A percentile compares a stretch with the other conserved stretches of the same genome.
These are phyloP conservation scores for Halcyon smyrnensis DNA, from an alignment of 2,797 vertebrate genomes.

Conservation along the genomic window DNA sequence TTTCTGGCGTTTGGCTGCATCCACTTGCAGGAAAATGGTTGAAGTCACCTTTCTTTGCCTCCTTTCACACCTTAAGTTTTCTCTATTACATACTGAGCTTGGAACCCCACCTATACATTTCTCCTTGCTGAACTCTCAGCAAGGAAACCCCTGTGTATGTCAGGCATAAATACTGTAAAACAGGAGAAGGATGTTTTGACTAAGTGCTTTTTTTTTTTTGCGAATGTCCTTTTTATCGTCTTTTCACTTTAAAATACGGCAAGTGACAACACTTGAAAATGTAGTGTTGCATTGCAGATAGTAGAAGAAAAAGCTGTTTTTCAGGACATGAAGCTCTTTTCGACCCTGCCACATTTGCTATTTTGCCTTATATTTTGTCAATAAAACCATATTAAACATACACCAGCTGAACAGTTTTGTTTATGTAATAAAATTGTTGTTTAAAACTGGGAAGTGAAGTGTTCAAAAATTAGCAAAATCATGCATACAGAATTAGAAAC, in stretches of 20 bases:
- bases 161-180: neutral
- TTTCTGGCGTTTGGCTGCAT: neutral
- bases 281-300: neutral
- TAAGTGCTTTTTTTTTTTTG: neutral
- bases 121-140: neutral
- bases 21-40: neutral
- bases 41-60: neutral
- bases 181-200: neutral
- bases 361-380: neutral
- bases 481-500: neutral
- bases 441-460: neutral
- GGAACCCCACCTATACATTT: neutral
- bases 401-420: neutral
- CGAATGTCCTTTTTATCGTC: neutral
- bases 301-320: neutral
- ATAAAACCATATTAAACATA: neutral
- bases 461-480: neutral
- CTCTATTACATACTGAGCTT: neutral
- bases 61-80: neutral
- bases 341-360: accelerated
- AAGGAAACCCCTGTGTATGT: neutral
- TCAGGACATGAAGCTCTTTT: neutral
- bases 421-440: neutral
- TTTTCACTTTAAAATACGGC: neutral
- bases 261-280: neutral